These are phyloP conservation scores for Etheostoma spectabile DNA, from an alignment of 2,113 vertebrate genomes.

Conservation along the genomic window DNA sequence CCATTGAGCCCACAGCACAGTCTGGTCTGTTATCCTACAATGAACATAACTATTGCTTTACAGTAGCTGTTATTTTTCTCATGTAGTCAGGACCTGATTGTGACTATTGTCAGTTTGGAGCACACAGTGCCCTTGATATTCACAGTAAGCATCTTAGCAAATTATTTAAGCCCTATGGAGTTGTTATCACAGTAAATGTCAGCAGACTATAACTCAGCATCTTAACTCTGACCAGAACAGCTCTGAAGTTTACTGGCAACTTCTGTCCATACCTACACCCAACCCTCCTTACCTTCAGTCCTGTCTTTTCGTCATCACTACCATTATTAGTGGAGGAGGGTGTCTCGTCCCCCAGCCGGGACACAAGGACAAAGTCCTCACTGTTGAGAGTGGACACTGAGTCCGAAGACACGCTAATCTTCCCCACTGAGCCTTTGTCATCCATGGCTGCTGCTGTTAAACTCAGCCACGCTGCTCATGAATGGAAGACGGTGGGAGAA, in stretches of 20 bases:
- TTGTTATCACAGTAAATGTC: constrained; percentile 2
- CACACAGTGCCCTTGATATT: not conserved
- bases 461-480: constrained; percentile 93
- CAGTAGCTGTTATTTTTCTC: not conserved
- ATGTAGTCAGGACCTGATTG: not conserved
- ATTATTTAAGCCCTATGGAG: not conserved
- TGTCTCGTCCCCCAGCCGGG: constrained; percentile 97
- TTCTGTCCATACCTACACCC: constrained; percentile 49
- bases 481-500: constrained; percentile 85
- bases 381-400: constrained; percentile 99
- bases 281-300: constrained; percentile 94
- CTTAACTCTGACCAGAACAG: constrained; percentile 8
- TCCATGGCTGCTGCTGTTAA: constrained; percentile 96
- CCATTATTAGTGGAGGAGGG: constrained; percentile 98
- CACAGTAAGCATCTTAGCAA: not conserved
- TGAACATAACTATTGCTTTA: not conserved
- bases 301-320: constrained; percentile 99
- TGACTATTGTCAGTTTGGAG: not conserved
- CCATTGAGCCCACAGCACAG: not conserved
- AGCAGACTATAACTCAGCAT: not conserved
- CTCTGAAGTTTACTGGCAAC: not conserved
- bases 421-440: constrained; percentile 99
- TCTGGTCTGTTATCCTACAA: not conserved
- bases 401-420: constrained; percentile 99
- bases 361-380: constrained; percentile 99